Evolutionary conservation across 2,888 invertebrate genomes (phyloP).

Genomic region (Ormyrus nitidulus): DNA sequence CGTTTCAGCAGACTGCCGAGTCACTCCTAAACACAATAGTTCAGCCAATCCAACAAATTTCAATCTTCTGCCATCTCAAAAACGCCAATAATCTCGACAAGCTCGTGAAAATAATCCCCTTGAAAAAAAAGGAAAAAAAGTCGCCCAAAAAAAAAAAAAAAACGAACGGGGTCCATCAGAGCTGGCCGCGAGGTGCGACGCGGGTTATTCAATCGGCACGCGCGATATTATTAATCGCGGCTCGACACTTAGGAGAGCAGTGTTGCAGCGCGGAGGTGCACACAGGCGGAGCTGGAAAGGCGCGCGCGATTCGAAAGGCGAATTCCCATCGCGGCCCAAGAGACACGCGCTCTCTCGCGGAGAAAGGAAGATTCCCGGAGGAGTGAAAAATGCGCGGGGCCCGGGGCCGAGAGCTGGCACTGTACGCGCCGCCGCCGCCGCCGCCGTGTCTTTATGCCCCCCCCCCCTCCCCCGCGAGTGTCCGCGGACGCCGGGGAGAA

Average conservation of each 20-base stretch:
- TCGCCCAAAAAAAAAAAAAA: not conserved
- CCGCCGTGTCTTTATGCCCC: not conserved
- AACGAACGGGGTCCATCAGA: not conserved
- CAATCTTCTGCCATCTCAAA: too few relatives aligned
- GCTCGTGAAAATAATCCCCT: too few relatives aligned
- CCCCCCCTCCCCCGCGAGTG: not conserved
- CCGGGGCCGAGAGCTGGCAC: too few relatives aligned
- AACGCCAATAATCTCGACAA: too few relatives aligned
- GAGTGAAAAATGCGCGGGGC: slow-evolving; percentile 58
- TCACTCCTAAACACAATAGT: too few relatives aligned
- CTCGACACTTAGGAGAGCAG: not conserved
- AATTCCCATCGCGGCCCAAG: slow-evolving; percentile 55
- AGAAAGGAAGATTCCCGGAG: slow-evolving; percentile 66
- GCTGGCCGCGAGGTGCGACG: slow-evolving; percentile 6
- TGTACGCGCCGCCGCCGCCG: too few relatives aligned
- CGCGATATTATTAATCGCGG: slow-evolving; percentile 52
- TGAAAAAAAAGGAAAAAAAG: not conserved
- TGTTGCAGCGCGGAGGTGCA: too few relatives aligned
- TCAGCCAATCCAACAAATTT: too few relatives aligned
- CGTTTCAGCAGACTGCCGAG: too few relatives aligned
- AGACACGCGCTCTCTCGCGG: slow-evolving; percentile 31
- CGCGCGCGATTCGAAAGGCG: slow-evolving; percentile 59
- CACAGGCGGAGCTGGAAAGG: not conserved
- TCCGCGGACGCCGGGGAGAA: slow-evolving; percentile 9
- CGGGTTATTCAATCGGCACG: slow-evolving; percentile 35